Evolutionary conservation across 2,888 invertebrate species (phyloP).

Genomic region (Bedellia somnulentella): DNA sequence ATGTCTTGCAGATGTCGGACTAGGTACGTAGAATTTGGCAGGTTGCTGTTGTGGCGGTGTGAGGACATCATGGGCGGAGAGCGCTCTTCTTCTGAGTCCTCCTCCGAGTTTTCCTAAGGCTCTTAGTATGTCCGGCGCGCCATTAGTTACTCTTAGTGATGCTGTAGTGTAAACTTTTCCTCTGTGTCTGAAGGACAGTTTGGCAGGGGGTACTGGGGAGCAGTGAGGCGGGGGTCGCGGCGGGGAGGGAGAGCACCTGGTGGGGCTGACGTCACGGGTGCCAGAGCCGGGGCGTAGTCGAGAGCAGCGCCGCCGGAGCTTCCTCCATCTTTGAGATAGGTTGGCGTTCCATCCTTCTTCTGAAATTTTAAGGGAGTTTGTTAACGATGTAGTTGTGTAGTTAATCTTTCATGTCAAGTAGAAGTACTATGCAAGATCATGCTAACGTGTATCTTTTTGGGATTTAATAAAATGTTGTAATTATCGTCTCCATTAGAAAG

Average conservation of each 20-base stretch:
- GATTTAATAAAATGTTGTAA: too few species aligned
- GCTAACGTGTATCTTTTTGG: too few species aligned
- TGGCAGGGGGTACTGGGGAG: constrained; percentile 46
- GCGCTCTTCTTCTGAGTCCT: constrained; percentile 66
- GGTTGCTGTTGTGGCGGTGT: constrained; percentile 57
- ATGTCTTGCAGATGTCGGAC: constrained; percentile 52
- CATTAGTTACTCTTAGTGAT: constrained; percentile 49
- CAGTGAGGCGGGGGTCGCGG: constrained; percentile 50
- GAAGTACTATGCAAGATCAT: too few species aligned
- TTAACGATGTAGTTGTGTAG: not conserved
- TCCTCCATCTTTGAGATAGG: constrained; percentile 74
- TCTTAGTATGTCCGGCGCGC: constrained; percentile 67
- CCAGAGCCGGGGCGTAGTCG: constrained; percentile 67
- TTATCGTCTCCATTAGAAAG: too few species aligned
- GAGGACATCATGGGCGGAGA: constrained; percentile 71
- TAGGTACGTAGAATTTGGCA: constrained; percentile 74
- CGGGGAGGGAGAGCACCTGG: constrained; percentile 61
- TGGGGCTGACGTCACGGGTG: constrained; percentile 54
- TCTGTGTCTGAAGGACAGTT: constrained; percentile 49
- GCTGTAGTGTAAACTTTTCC: constrained; percentile 56
- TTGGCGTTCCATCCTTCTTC: constrained; percentile 76
- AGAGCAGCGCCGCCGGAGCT: constrained; percentile 70
- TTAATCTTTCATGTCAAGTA: not conserved
- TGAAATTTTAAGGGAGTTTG: constrained; percentile 45
- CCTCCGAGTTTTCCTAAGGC: constrained; percentile 72